Base-by-base conservation (phyloP, 2,113 vertebrate genomes). In the Marmota monax region DNA sequence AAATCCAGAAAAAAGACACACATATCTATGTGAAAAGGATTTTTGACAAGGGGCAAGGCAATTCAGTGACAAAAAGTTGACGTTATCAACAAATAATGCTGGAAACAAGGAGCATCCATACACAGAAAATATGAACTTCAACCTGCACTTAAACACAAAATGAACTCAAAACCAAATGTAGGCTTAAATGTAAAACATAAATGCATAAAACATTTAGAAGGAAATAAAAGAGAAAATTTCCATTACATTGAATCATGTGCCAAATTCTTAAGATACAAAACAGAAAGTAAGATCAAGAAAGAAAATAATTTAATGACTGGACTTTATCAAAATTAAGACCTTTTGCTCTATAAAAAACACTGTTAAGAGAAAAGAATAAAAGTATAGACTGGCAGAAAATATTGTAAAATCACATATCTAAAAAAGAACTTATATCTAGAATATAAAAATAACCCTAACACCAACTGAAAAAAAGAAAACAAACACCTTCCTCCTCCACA, bases 251-350 rank as follows among this genome's bases (percentile, higher is more conserved):
- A 14, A 65, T 73, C 61, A 63, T 11, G 27, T 53, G 76, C 79
- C 20, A 92, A 74, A n/a, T 48, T 39, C 69, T 94, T 51, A 94
- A 45, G n/a, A 87, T 42, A 72, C 6, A 87, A 97, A 97, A 90
- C 34, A 45, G 56, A 83, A 85, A 53, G 25, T 9, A 63, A 61
- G 5, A 42, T 39, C 27, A n/a, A 42, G 34, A 83, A 87, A 85
- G 89, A 37, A 56, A 88, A 84, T 84, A 84, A 82, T 65, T 1
- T 11, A 8, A 77, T 39, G 70, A 39, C 12, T 45, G 51, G 32
- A 92, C 51, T 79, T 79, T n/a, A 63, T 34, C 48, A 85, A 32
- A 80, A 53, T 87, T 61, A 83, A 94, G 25, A 61, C 70, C 4
- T 69, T 82, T 83, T 69, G 23, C 25, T 96, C 58, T 48, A 23